Evolutionary conservation across 1,140 invertebrate genomes (phyloP).

Genomic region (Ceratina calcarata): DNA sequence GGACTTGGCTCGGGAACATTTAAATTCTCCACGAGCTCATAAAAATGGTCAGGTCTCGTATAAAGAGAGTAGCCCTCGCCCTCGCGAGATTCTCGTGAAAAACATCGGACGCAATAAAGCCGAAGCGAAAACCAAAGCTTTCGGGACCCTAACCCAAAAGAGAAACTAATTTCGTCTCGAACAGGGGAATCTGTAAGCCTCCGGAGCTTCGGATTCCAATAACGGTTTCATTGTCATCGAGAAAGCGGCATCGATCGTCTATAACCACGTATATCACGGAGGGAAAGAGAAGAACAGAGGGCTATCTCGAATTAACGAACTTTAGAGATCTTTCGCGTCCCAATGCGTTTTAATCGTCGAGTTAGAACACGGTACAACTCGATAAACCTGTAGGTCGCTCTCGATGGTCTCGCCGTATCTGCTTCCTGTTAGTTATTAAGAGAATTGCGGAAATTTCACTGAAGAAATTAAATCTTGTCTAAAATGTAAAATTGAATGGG

Average conservation of each 20-base stretch:
- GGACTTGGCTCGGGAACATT: too few species aligned
- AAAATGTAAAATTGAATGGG: too few species aligned
- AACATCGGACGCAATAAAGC: conserved; percentile 5
- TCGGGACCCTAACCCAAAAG: neutral
- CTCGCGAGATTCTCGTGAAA: neutral
- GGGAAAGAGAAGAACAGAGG: neutral
- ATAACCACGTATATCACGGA: neutral
- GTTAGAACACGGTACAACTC: too few species aligned
- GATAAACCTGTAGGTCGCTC: neutral
- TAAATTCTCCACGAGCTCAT: too few species aligned
- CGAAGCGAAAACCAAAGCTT: too few species aligned
- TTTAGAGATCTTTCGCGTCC: conserved; percentile 24
- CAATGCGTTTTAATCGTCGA: conserved; percentile 10
- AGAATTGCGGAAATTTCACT: too few species aligned
- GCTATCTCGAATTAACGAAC: conserved; percentile 14
- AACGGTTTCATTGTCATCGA: conserved; percentile 26
- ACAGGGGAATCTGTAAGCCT: conserved; percentile 17
- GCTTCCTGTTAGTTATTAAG: too few species aligned
- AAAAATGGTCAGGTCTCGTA: too few species aligned
- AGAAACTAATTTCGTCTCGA: conserved; percentile 20
- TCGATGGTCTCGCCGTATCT: too few species aligned
- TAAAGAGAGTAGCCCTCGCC: too few species aligned
- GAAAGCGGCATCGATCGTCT: conserved; percentile 2
- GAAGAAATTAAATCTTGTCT: too few species aligned
- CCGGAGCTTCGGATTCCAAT: conserved; percentile 13